These are phyloP conservation scores for Vulpes vulpes DNA, from an alignment of 2,113 vertebrate species.

Conservation along the genomic window DNA sequence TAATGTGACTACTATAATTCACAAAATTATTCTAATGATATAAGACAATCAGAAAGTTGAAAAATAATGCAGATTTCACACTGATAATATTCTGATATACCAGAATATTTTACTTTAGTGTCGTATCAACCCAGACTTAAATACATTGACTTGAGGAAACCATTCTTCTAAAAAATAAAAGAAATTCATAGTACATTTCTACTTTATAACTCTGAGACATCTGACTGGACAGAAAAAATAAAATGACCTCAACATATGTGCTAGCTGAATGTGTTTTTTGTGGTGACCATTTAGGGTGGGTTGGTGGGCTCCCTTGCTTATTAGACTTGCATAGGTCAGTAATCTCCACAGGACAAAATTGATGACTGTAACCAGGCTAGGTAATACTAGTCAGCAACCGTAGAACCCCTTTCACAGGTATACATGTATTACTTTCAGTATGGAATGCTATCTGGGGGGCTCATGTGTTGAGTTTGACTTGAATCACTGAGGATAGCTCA, in stretches of 20 bases:
- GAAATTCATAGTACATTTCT: not conserved
- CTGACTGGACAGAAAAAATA: not conserved
- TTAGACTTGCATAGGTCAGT: not conserved
- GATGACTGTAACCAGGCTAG: not conserved
- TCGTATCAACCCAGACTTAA: not conserved
- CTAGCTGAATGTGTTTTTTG: not conserved
- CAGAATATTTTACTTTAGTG: not conserved
- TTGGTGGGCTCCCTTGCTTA: not conserved
- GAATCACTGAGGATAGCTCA: not conserved
- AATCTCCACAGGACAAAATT: not conserved
- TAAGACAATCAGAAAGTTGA: conserved; percentile 26
- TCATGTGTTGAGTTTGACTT: not conserved
- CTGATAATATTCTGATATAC: not conserved
- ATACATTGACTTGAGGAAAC: not conserved
- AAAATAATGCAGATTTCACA: not conserved
- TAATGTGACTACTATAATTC: not conserved
- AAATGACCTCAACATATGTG: not conserved
- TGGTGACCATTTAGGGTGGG: not conserved
- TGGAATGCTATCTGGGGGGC: not conserved
- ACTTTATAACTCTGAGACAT: not conserved
- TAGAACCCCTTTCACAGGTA: not conserved
- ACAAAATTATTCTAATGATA: not conserved
- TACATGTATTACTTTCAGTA: not conserved
- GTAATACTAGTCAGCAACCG: not conserved
- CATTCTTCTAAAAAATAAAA: not conserved